Evolutionary conservation across 1,140 invertebrate species (phyloP), one percentile per base, ranked within the genome.

Genomic region (Ceratosolen solmsi): DNA sequence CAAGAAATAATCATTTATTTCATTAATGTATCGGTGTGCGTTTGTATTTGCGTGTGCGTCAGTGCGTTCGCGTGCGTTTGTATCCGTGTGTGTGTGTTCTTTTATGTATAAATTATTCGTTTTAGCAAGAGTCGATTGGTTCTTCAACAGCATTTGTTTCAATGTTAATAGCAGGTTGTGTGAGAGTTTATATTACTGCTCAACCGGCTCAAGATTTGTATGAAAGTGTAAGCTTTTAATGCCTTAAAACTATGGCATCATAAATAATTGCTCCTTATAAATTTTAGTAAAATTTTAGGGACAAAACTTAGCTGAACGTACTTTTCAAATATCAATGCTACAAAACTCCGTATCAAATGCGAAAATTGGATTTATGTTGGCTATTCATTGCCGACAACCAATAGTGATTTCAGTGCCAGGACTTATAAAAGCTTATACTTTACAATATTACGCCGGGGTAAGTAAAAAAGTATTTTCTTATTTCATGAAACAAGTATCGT

Each of bases 181-280:
- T 56, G 20, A 84, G 68, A 71, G 30, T 88, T 9, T 87, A 84
- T 36, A 70, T 87, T 1, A 81, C 63, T 27, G 84, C 79, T 25
- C 58, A 75, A 77, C 78, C 85, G 51, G 85, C 86, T 3, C 75
- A 85, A 82, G 84, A 85, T 84, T 82, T 87, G 15, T 83, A 82
- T 17, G 77, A 83, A 79, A 70, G 30, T 7, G 84, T 84, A 83
- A 80, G 81, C 9, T 0, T n/a, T 71, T 1, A 27, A 13, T 7
- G 27, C 13, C 13, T 60, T 60, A 8, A 60, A 22, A 30, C 20
- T 49, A 49, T 49, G 8, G 8, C 2, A 65, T 36, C 15, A 33
- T 22, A 33, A 30, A n/a, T n/a, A 58, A 58, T 58, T 58, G 33
- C 11, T 65, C 33, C 20, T 65, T n/a, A 41, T 41, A 25, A 33